These are phyloP conservation scores for Luperina nickerlii DNA, from an alignment of 2,888 invertebrate species.

Conservation along the genomic window DNA sequence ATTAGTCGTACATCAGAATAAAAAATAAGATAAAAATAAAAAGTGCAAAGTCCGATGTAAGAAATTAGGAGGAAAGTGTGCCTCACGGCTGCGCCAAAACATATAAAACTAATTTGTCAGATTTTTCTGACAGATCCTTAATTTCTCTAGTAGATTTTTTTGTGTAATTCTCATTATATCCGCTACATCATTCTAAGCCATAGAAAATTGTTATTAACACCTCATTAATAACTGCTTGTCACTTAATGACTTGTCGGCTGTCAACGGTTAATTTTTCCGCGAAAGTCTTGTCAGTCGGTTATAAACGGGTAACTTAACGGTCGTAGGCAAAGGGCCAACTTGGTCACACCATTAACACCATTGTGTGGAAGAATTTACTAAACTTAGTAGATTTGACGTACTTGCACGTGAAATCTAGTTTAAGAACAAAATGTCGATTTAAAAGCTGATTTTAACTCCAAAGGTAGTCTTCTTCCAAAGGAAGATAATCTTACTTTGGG, in stretches of 20 bases:
- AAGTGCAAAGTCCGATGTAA: no score
- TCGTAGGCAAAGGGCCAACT: constrained; percentile 65
- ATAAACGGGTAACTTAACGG: constrained; percentile 55
- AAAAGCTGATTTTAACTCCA: not conserved
- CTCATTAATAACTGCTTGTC: constrained; percentile 27
- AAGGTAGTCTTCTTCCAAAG: no score
- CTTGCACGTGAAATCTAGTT: not conserved
- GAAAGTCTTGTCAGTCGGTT: constrained; percentile 45
- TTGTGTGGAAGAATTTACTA: constrained; percentile 49
- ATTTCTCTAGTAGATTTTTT: not conserved
- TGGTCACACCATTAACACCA: constrained; percentile 55
- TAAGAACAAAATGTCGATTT: not conserved
- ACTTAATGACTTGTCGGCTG: constrained; percentile 35
- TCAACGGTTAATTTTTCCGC: constrained; percentile 45
- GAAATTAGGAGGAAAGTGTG: no score
- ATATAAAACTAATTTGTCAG: not conserved
- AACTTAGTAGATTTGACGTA: constrained; percentile 18
- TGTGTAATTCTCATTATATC: no score
- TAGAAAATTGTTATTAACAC: not conserved
- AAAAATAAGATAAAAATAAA: no score
- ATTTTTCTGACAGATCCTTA: not conserved
- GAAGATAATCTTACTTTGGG: no score
- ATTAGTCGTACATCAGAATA: no score
- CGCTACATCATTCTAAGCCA: constrained; percentile 7
- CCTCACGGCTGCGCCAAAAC: no score